Percentiles rank a stretch among this genome's conserved stretches.
Evolutionary conservation across 2,888 invertebrate species (phyloP).

Genomic region (Cheilosia variabilis): DNA sequence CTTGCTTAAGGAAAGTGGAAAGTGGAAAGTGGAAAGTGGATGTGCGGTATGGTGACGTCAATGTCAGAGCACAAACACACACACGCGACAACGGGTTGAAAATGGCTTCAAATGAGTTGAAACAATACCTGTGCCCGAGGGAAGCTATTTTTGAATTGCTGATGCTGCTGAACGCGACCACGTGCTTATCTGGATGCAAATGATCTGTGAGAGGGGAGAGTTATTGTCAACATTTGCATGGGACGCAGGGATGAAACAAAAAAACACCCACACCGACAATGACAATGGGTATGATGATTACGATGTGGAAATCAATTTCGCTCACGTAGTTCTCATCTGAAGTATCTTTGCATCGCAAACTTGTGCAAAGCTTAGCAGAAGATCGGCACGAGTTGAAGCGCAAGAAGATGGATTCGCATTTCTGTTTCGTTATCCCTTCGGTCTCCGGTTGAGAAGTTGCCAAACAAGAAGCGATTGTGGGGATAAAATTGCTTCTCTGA

Average conservation of each 20-base stretch:
- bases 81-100: background rate
- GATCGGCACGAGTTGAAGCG: background rate
- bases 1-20: background rate
- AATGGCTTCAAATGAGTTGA: slow-evolving; percentile 2
- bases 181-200: slow-evolving; percentile 61
- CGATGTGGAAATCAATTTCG: slow-evolving; percentile 43
- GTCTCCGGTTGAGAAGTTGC: background rate
- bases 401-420: slow-evolving; percentile 9
- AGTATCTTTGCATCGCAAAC: slow-evolving; percentile 1
- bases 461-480: slow-evolving; percentile 26
- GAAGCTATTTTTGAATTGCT: slow-evolving; percentile 29
- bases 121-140: slow-evolving; percentile 18
- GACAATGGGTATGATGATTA: background rate
- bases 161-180: slow-evolving; percentile 18
- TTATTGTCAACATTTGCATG: slow-evolving; percentile 15
- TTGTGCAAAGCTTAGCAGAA: slow-evolving; percentile 11
- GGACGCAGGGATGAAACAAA: slow-evolving; percentile 13
- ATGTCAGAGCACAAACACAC: slow-evolving; percentile 3
- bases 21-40: too few relatives aligned
- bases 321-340: slow-evolving; percentile 27
- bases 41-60: slow-evolving; percentile 27
- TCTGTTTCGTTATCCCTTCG: slow-evolving; percentile 34
- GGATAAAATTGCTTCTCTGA: slow-evolving; percentile 7
- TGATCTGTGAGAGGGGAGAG: slow-evolving; percentile 31
- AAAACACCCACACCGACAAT: background rate